These are phyloP conservation scores for Scaptodrosophila lebanonensis DNA, from an alignment of 1,140 invertebrate species.

Conservation along the genomic window DNA sequence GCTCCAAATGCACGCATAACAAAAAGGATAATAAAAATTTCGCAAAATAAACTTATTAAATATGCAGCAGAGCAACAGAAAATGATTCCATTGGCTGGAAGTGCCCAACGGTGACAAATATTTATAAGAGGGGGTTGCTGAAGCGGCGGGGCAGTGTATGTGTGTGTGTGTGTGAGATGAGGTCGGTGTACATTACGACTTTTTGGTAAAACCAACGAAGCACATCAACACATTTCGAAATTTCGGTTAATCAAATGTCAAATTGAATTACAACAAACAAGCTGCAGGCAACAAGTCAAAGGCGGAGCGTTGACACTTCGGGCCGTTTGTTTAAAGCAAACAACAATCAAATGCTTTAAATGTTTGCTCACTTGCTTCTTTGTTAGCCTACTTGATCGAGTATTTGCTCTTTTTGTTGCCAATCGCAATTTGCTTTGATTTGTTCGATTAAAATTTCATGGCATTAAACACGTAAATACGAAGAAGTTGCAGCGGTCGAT, in stretches of 20 bases:
- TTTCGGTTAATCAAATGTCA: slow-evolving; percentile 61
- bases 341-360: no score
- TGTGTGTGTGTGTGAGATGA: no score
- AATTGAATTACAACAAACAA: slow-evolving; percentile 58
- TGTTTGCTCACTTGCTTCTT: slow-evolving; percentile 19
- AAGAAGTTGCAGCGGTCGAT: no score
- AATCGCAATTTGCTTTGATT: slow-evolving; percentile 16
- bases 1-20: neutral
- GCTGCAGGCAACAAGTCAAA: slow-evolving; percentile 6
- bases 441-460: slow-evolving; percentile 66
- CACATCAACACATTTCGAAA: slow-evolving; percentile 34
- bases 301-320: neutral
- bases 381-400: neutral
- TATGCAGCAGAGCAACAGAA: slow-evolving; percentile 57
- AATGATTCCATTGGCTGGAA: slow-evolving; percentile 45
- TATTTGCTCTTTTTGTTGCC: slow-evolving; percentile 12
- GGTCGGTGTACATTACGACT: no score
- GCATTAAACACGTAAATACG: slow-evolving; percentile 58
- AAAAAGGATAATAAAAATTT: slow-evolving; percentile 60
- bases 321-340: slow-evolving; percentile 17
- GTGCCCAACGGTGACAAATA: no score
- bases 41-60: slow-evolving; percentile 46
- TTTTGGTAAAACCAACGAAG: slow-evolving; percentile 1
- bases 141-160: no score
- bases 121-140: no score